Percentiles rank a stretch among this genome's conserved stretches.
These are phyloP conservation scores for Fundulus diaphanus DNA, from an alignment of 2,797 vertebrate genomes.

Conservation along the genomic window DNA sequence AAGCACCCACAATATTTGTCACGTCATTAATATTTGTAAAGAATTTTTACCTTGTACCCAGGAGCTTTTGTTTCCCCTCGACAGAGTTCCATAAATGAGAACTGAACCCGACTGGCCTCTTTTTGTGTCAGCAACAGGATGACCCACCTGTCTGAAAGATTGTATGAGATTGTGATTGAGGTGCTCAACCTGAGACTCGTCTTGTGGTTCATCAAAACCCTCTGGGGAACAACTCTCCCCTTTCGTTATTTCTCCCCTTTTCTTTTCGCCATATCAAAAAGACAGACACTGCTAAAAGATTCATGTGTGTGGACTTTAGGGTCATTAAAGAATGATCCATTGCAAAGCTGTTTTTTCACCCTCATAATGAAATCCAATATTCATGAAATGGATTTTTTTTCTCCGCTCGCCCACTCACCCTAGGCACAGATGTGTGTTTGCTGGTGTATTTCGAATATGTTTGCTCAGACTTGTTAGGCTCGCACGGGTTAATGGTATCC, in stretches of 20 bases:
- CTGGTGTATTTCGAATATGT: constrained; percentile 67
- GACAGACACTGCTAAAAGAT: constrained; percentile 80
- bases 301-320: constrained; percentile 82
- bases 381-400: constrained; percentile 80
- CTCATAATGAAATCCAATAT: constrained; percentile 83
- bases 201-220: constrained; percentile 57
- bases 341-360: constrained; percentile 74
- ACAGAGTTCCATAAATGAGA: constrained; percentile 29
- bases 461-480: constrained; percentile 71
- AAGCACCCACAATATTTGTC: constrained; percentile 17
- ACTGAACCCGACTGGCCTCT: constrained; percentile 11
- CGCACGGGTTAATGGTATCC: constrained; percentile 77
- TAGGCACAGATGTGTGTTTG: constrained; percentile 60
- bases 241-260: constrained; percentile 24
- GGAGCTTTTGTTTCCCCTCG: constrained; percentile 17
- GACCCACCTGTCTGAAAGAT: constrained; percentile 45
- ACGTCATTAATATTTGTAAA: constrained; percentile 6
- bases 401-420: constrained; percentile 47
- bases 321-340: constrained; percentile 83
- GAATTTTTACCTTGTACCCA: constrained; percentile 10
- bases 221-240: constrained; percentile 31
- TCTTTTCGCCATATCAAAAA: constrained; percentile 66
- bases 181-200: constrained; percentile 34
- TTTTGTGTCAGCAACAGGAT: constrained; percentile 34
- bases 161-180: constrained; percentile 40